Evolutionary conservation across 1,140 invertebrate species (phyloP), one percentile per base, ranked within the genome.

Genomic region (Trichogramma pretiosum): DNA sequence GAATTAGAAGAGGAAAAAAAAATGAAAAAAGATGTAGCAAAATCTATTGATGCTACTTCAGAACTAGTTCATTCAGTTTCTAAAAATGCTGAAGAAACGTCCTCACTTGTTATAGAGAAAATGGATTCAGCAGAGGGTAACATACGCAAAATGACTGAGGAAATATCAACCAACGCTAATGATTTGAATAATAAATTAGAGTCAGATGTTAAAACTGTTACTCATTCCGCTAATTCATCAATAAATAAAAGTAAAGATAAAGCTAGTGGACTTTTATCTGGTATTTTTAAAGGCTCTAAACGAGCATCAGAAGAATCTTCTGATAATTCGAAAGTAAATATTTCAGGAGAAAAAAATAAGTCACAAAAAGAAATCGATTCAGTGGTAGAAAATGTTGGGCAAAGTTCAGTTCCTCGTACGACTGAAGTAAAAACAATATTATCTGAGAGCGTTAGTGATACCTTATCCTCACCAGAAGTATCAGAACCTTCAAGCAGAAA

Each of bases 211-310:
- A 53, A 52, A 5, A 21, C 48, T 2, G 42, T 24, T 0, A 24
- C 32, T 14, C 41, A 51, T 32, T 57, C 46, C 36, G 33, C 39
- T 5, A 51, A 16, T 1, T 42, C 48, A 21, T 52, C 54, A 22
- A 7, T 53, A 1, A 58, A 63, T 16, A 54, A 50, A 33, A 40
- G 48, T 0, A 64, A 65, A 14, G 65, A 64, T 0, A 69, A 65
- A 46, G 32, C 23, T 1, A 37, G 47, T 17, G 35, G 47, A 7
- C 43, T 49, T 16, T 23, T 49, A 1, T 49, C 47, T 11, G 47
- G 47, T 3, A 44, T 36, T 0, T 44, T 43, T 9, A 50, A 55
- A 32, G 55, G 52, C 0, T 19, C 51, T 0, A 52, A 53, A 13
- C 24, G 38, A 5, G 32, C 37, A 24, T 36, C 28, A 2, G 45